Evolutionary conservation across 1,140 invertebrate species (phyloP).

Genomic region (Macrobrachium rosenbergii): DNA sequence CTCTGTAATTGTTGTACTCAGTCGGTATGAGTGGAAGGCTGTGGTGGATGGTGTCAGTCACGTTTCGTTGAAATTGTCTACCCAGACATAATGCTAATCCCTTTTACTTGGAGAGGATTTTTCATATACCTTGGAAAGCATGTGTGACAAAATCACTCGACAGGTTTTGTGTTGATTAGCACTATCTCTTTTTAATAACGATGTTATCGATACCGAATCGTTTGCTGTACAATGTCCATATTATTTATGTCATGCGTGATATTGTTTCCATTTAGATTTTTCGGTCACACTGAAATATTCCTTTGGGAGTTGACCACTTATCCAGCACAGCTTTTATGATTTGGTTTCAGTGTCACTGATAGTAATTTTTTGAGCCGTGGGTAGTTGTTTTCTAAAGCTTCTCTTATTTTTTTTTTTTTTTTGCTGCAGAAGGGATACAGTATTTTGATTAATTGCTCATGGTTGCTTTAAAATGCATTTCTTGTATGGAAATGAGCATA

Average conservation of each 20-base stretch:
- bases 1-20: conserved; percentile 32
- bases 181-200: neutral
- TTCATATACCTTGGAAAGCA: neutral
- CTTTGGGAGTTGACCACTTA: conserved; percentile 16
- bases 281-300: neutral
- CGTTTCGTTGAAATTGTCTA: neutral
- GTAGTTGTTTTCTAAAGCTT: conserved; percentile 36
- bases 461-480: conserved; percentile 20
- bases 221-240: too few species aligned
- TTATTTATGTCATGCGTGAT: neutral
- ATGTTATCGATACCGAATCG: too few species aligned
- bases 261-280: neutral
- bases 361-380: conserved; percentile 36
- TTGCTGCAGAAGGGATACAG: conserved; percentile 28
- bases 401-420: neutral
- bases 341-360: conserved; percentile 22
- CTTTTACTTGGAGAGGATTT: neutral
- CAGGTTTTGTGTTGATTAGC: neutral
- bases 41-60: conserved; percentile 27
- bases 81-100: conserved; percentile 31
- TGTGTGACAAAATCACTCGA: neutral
- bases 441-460: conserved; percentile 15
- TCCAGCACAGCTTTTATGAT: conserved; percentile 31
- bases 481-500: neutral
- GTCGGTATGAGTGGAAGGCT: conserved; percentile 42